Evolutionary conservation across 2,113 vertebrate genomes (phyloP), one percentile per base, ranked within the genome.

Genomic region (Thomomys bottae): DNA sequence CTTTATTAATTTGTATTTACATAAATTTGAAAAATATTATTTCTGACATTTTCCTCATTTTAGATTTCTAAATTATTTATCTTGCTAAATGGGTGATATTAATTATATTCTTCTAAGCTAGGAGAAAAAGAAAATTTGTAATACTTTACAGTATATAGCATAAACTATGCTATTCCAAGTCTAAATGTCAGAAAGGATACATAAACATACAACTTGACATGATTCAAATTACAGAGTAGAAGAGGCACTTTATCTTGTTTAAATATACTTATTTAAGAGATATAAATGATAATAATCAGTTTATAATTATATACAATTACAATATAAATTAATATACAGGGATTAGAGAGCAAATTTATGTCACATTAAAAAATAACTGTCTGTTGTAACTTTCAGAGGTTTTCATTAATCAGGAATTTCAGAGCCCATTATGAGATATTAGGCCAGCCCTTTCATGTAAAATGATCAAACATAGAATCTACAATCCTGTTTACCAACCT

Each of bases 391-490:
- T 88, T 87, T 54, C 28, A 77, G 76, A 63, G n/a, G 36, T 86
- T 91, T 87, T 85, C 34, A 80, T 82, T 93, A 95, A 91, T n/a
- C n/a, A 87, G 91, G 59, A 94, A 85, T 57, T 94, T 90, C 40
- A 94, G 42, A 89, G 34, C n/a, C 40, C 42, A 64, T 54, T 54
- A 12, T 80, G 87, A 57, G 78, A 82, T 94, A 87, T 77, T 85
- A 84, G 42, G 49, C 6, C 5, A 94, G 85, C n/a, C 49, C 30
- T 87, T 85, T 54, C 61, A 32, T 63, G n/a, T 67, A 71, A 82
- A 59, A 49, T 84, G 77, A 95, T 85, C 70, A 84, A 84, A 71
- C 17, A 61, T 8, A 93, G 71, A 84, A 89, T 88, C 30, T 64
- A 82, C 92, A 95, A 90, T 93, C 88, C 34, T 85, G 26, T 90